Conservation (phyloP, 2,113 vertebrate genomes). For the Carlito syrichta region DNA sequence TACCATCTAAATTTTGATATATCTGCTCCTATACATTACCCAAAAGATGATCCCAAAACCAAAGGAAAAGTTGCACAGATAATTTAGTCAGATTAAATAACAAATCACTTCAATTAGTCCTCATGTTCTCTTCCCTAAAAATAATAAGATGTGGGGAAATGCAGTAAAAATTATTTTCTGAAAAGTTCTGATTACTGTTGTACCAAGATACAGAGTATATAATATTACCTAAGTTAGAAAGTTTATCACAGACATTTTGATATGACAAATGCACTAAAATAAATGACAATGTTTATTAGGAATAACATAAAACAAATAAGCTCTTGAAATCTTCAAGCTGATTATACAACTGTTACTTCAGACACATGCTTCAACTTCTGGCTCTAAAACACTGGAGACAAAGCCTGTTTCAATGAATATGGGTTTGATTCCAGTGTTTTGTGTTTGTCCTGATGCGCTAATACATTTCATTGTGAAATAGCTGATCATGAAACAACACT, state of each 20-base stretch:
- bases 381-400: background rate
- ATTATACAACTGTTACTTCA: background rate
- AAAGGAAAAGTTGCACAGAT: background rate
- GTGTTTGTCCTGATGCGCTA: background rate
- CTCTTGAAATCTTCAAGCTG: background rate
- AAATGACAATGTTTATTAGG: background rate
- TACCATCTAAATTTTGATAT: background rate
- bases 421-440: background rate
- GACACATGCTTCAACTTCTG: background rate
- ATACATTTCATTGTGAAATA: background rate
- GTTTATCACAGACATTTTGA: background rate
- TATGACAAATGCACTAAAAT: background rate
- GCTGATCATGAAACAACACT: background rate
- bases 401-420: background rate
- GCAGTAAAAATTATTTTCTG: background rate
- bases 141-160: background rate
- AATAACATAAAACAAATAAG: background rate
- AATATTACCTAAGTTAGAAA: background rate
- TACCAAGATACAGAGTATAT: background rate
- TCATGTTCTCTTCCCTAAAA: conserved; percentile 10
- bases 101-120: background rate
- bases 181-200: background rate
- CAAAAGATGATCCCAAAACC: background rate
- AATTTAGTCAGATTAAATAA: background rate
- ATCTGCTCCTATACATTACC: background rate